A percentile compares a stretch with the other conserved stretches of the same genome.
These are phyloP conservation scores for western clawed frog (Xenopus tropicalis) DNA, from an alignment of 2,113 vertebrate genomes.

Conservation along the genomic window DNA sequence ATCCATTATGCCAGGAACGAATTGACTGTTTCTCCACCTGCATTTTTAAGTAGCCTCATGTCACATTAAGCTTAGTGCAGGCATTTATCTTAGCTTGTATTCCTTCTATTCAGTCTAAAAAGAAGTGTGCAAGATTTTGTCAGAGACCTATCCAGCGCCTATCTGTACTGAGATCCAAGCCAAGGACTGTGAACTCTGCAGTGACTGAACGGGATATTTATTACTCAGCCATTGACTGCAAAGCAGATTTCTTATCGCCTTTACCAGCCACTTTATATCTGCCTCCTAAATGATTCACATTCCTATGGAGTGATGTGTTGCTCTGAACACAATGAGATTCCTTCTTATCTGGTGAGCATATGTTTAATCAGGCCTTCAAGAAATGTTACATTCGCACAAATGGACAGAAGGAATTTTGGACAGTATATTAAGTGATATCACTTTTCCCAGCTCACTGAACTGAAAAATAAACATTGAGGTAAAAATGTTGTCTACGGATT, in stretches of 20 bases:
- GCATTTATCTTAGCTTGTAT: too few relatives aligned
- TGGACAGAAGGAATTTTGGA: constrained; percentile 20
- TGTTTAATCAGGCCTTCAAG: not conserved
- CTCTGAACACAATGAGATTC: constrained; percentile 24
- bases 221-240: constrained; percentile 26
- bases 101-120: too few relatives aligned
- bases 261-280: constrained; percentile 31
- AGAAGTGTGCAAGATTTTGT: not conserved
- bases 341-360: constrained; percentile 23
- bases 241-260: constrained; percentile 25
- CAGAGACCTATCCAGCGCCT: constrained; percentile 20
- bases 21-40: too few relatives aligned
- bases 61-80: too few relatives aligned
- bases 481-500: not conserved
- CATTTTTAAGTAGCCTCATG: too few relatives aligned
- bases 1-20: too few relatives aligned
- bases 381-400: constrained; percentile 25
- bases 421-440: constrained; percentile 30
- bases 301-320: constrained; percentile 37
- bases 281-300: constrained; percentile 33
- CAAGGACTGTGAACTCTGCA: constrained; percentile 17
- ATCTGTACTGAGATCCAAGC: constrained; percentile 27
- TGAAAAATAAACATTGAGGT: constrained; percentile 4
- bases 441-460: not conserved
- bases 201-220: constrained; percentile 27